Base-by-base conservation (phyloP, 2,888 invertebrate species). In the Girardia tigrina region DNA sequence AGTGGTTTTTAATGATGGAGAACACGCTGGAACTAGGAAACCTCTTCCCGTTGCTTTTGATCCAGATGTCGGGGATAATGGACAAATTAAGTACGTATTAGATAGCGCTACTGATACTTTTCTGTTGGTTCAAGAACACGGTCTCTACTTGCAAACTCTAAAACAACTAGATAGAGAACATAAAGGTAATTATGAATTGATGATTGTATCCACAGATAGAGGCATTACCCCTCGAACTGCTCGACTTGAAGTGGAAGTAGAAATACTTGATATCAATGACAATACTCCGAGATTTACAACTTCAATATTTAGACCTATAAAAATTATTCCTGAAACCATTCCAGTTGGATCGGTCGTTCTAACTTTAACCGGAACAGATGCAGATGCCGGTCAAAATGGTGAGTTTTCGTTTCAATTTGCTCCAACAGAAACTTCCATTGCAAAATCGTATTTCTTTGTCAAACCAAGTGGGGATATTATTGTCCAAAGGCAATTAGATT, bases 351-450 rank as follows among this genome's bases (percentile, higher is more conserved):
- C 28, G 4, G 8, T 36, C 20, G 73, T 72, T n/a, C 23, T 72
- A 8, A 72, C 6, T 8, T 26, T 72, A 26, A 72, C 28, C 1
- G 73, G 29, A 16, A 28, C n/a, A 20, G 73, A 72, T 29, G 29
- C 29, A 16, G 73, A 72, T 29, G 73, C 28, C n/a, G 73, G 73
- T n/a, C 28, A 29, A 23, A 72, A 72, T 36, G 73, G 73, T 20
- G 36, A 29, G 29, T 72, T 72, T 29, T 36, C 28, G 20, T 72
- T 72, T 29, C 20, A 16, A 1, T 72, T 72, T 36, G 6, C 29
- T 8, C 73, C 73, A 4, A 29, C 36, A 4, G 73, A 72, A 36
- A 28, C 2, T 23, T 72, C 73, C 42, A 29, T 36, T 29, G 73
- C 36, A 26, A 27, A 29, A 36, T 36, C 29, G 1, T 72, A 72